A percentile compares a stretch with the other conserved stretches of the same genome.
These are phyloP conservation scores for Chorisops tibialis DNA, from an alignment of 2,888 invertebrate species.

Conservation along the genomic window DNA sequence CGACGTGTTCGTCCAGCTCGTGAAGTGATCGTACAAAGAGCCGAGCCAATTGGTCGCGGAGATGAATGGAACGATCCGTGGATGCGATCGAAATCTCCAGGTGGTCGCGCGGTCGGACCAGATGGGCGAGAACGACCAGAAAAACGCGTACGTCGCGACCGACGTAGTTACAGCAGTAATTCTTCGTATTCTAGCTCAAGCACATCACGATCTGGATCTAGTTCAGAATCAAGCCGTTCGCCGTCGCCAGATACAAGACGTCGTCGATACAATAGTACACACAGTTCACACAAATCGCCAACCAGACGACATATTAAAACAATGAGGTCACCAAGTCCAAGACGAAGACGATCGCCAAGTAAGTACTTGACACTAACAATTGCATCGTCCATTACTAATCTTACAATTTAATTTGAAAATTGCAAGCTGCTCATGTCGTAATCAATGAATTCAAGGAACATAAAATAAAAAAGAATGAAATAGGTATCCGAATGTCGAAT, in stretches of 20 bases:
- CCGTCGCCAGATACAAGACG: constrained; percentile 44
- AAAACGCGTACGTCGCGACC: constrained; percentile 43
- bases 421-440: constrained; percentile 29
- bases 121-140: constrained; percentile 50
- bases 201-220: constrained; percentile 71
- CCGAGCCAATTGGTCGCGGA: constrained; percentile 56
- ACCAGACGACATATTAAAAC: constrained; percentile 41
- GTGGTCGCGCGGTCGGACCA: constrained; percentile 47
- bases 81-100: constrained; percentile 74
- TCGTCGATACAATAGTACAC: constrained; percentile 43
- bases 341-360: constrained; percentile 47
- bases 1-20: constrained; percentile 63
- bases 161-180: constrained; percentile 50
- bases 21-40: constrained; percentile 75
- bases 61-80: constrained; percentile 97
- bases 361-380: constrained; percentile 30
- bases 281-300: constrained; percentile 43
- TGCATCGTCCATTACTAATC: neutral
- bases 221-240: constrained; percentile 55
- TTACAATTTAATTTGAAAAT: neutral
- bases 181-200: constrained; percentile 53
- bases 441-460: constrained; percentile 30
- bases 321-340: constrained; percentile 45
- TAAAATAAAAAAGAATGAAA: constrained; percentile 30
- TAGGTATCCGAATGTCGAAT: constrained; percentile 23